Evolutionary conservation across 2,797 vertebrate genomes (phyloP), one percentile per base, ranked within the genome.

Genomic region (Toxotes lorentzi): DNA sequence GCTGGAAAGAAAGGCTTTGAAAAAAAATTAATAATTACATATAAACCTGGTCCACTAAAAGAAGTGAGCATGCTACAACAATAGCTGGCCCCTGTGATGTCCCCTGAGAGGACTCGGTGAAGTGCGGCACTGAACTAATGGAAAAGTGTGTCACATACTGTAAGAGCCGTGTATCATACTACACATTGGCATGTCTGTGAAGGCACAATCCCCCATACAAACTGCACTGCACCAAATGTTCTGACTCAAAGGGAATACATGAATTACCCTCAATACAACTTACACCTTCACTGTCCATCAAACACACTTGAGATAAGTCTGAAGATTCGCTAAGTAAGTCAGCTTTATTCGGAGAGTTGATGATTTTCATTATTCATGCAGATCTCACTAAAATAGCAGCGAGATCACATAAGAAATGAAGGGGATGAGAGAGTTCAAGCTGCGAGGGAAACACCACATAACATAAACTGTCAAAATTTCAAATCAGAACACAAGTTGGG

Each of bases 351-450:
- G 19, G 35, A 69, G 66, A 66, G 78, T 70, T 78, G 68, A 77
- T 66, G 60, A 43, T 65, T 82, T 79, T 75, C 13, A 82, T 84
- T 75, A 89, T 86, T 90, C 41, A 89, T 87, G 59, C 62, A 78
- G 50, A 67, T 63, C 53, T 66, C 34, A 62, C 30, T 72, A 79
- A 92, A 83, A 85, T 70, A 90, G 84, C 51, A 83, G 51, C 13
- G 24, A 81, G 53, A 79, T 84, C 61, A 82, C 71, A 78, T 64
- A 63, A 14, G 59, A 80, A 56, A 38, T 24, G 40, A 76, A 71
- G 48, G 57, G 34, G 34, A 68, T 43, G 60, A 40, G 69, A 69
- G 72, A 73, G 76, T 71, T 85, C 51, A 75, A 51, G 81, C 82
- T 70, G 83, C 24, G 69, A 81, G 59, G 70, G 58, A 82, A 84